phyloP scores from a whole-genome alignment of 1,140 invertebrate species.

The Hycleus cichorii region DNA sequence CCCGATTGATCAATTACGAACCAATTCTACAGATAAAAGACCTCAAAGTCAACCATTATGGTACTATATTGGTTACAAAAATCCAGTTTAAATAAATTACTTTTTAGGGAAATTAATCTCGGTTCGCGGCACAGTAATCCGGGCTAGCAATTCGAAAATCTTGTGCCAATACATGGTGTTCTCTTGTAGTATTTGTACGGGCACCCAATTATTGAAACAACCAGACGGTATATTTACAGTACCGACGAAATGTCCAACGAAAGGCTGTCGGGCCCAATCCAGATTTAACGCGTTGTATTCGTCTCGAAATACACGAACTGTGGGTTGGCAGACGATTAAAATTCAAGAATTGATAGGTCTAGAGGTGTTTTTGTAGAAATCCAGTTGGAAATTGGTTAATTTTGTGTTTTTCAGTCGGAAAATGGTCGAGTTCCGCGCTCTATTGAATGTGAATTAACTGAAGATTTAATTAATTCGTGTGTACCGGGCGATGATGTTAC shows the following conservation, averaged over 20 bases:
- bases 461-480: constrained; percentile 81
- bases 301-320: constrained; percentile 63
- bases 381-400: constrained; percentile 4
- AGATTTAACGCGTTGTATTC: constrained; percentile 62
- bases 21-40: constrained; percentile 60
- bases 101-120: constrained; percentile 71
- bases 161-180: constrained; percentile 74
- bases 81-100: not conserved
- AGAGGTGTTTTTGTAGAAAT: constrained; percentile 41
- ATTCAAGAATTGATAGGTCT: constrained; percentile 65
- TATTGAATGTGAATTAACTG: constrained; percentile 78
- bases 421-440: constrained; percentile 75
- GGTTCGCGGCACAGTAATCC: constrained; percentile 78
- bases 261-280: constrained; percentile 50
- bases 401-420: constrained; percentile 43
- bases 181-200: constrained; percentile 62
- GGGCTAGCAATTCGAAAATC: constrained; percentile 69
- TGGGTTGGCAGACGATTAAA: constrained; percentile 73
- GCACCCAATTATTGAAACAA: constrained; percentile 53
- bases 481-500: constrained; percentile 84
- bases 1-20: constrained; percentile 63
- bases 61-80: constrained; percentile 41
- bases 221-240: constrained; percentile 52
- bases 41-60: constrained; percentile 72
- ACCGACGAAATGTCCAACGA: constrained; percentile 49